These are phyloP conservation scores for Nasonovia ribisnigri DNA, from an alignment of 2,888 invertebrate genomes.

Conservation along the genomic window DNA sequence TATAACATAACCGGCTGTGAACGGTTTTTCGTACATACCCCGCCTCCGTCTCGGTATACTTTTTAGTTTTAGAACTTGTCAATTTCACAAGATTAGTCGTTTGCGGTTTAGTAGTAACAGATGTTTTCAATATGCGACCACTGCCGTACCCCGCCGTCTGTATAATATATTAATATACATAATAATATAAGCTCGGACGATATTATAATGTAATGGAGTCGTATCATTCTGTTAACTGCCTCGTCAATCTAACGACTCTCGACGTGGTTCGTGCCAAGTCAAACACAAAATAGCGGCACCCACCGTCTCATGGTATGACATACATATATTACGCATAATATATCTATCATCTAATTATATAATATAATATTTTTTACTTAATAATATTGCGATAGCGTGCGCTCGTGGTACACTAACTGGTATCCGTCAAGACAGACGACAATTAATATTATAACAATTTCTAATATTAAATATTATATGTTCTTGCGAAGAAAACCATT, in stretches of 20 bases:
- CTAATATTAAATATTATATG: too few species aligned
- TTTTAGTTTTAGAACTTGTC: not conserved
- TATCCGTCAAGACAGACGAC: not conserved
- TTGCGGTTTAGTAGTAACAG: not conserved
- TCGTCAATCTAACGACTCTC: not conserved
- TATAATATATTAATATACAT: not conserved
- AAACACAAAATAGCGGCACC: not conserved
- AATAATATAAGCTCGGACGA: not conserved
- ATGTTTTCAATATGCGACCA: not conserved
- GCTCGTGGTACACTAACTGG: not conserved
- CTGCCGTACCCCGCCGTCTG: not conserved
- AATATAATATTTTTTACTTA: not conserved
- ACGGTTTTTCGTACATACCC: not conserved
- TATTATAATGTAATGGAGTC: conserved; percentile 9
- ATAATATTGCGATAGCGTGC: not conserved
- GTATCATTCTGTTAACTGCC: not conserved
- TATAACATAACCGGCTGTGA: not conserved
- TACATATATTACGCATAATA: not conserved
- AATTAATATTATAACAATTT: not conserved
- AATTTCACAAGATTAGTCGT: not conserved
- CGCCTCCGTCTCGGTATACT: not conserved
- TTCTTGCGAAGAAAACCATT: not conserved
- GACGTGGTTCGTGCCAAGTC: not conserved
- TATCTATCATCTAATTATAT: not conserved
- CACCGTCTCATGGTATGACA: not conserved